Base-by-base conservation (phyloP, 2,113 vertebrate genomes). In the Mormoops blainvillei region DNA sequence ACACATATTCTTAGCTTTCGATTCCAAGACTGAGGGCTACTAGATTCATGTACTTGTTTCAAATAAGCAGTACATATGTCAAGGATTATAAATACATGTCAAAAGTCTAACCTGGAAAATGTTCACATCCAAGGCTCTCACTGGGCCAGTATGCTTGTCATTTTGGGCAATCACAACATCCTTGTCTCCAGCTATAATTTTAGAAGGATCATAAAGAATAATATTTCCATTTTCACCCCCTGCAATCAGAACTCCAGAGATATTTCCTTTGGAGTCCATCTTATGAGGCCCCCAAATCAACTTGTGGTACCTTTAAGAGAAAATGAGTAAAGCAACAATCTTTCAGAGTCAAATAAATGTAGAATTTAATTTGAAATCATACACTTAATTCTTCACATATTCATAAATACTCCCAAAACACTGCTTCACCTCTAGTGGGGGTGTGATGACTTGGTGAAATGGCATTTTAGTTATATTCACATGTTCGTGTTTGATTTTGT, bases 141-240 rank as follows among this genome's bases (percentile, higher is more conserved):
- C 99, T 1, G 99, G 99, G n/a, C 99, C 99, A 0, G 99, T 99
- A 97, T 99, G 99, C 87, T 98, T 99, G 95, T 99, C 98, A 4
- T 99, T 99, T 98, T 99, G 99, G 18, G 99, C 97, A n/a, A 99
- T 98, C 84, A 99, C 95, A 73, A 99, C 99, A 15, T 99, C 99
- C 18, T 97, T 95, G 24, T 99, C 99, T 67, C 99, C 99, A 15
- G 98, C 98, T 52, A 99, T 97, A 98, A 99, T 99, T 98, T 99
- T 99, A 19, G 99, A 99, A 5, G 99, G 98, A 97, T 99, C 99
- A 33, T 99, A 99, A 15, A 99, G 98, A 97, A 99, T 99, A 85
- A 99, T 98, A 87, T 99, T 99, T 50, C 99, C 99, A 3, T 99
- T 99, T 97, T 99, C 99, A 26, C 99, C 99, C 41, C 99, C 99